Conservation (phyloP, 2,888 invertebrate genomes). For the Apomyelois bistriatella region DNA sequence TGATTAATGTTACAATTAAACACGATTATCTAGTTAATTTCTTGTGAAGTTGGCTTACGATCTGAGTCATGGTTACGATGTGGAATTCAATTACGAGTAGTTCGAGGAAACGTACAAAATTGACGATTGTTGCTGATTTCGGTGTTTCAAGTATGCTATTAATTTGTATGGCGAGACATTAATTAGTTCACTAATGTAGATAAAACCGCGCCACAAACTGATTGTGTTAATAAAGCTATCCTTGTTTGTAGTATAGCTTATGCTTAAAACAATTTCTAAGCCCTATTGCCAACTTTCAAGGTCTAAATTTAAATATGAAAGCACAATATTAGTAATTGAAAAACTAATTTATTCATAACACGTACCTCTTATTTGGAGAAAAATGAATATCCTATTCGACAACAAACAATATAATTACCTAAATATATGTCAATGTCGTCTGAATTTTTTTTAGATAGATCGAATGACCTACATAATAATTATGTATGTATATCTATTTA, state of each 20-base stretch:
- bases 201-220: neutral
- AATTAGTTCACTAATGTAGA: neutral
- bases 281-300: neutral
- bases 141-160: neutral
- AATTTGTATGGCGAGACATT: neutral
- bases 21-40: slow-evolving; percentile 55
- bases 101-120: slow-evolving; percentile 3
- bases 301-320: slow-evolving; percentile 2
- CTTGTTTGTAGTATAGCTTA: neutral
- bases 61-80: slow-evolving; percentile 27
- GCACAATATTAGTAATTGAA: neutral
- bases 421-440: slow-evolving; percentile 4
- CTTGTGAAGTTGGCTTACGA: slow-evolving; percentile 34
- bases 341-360: neutral
- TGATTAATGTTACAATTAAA: slow-evolving; percentile 57
- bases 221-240: slow-evolving; percentile 1
- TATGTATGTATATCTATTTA: neutral
- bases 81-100: slow-evolving; percentile 4
- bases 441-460: neutral
- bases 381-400: neutral
- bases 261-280: slow-evolving; percentile 1
- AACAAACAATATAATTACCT: neutral
- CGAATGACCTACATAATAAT: neutral
- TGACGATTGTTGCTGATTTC: slow-evolving; percentile 2
- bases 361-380: neutral